phyloP scores from a whole-genome alignment of 2,797 vertebrate species.

The Galagoides demidoff region DNA sequence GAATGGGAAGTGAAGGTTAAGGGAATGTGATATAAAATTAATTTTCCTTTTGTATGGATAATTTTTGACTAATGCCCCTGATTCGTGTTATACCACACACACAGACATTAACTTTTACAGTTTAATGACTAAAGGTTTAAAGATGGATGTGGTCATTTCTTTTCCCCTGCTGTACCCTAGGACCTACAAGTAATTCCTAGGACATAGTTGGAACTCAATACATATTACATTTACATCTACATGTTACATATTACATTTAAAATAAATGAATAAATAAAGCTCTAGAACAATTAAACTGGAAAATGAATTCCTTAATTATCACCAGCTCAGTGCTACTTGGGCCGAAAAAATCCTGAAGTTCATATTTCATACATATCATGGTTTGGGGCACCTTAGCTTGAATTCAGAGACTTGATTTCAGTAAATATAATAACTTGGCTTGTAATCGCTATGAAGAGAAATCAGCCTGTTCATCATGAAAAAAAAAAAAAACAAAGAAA shows the following conservation, averaged over 20 bases:
- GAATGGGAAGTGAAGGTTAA: background rate
- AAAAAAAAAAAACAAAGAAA: background rate
- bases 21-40: background rate
- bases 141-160: background rate
- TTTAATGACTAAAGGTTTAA: background rate
- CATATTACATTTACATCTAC: background rate
- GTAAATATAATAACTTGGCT: background rate
- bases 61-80: background rate
- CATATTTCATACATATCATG: too few species aligned
- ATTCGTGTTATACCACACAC: background rate
- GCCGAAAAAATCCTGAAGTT: background rate
- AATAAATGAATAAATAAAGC: background rate
- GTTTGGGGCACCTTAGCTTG: background rate
- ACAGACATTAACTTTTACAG: background rate
- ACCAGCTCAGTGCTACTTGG: background rate
- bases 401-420: background rate
- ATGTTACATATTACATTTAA: background rate
- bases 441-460: constrained; percentile 1
- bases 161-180: background rate
- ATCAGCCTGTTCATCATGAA: background rate
- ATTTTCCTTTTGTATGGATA: background rate
- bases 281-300: constrained; percentile 6
- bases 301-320: background rate
- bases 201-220: background rate
- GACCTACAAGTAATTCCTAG: background rate